phyloP scores from a whole-genome alignment of 2,888 invertebrate genomes.

The Antheraea yamamai region DNA sequence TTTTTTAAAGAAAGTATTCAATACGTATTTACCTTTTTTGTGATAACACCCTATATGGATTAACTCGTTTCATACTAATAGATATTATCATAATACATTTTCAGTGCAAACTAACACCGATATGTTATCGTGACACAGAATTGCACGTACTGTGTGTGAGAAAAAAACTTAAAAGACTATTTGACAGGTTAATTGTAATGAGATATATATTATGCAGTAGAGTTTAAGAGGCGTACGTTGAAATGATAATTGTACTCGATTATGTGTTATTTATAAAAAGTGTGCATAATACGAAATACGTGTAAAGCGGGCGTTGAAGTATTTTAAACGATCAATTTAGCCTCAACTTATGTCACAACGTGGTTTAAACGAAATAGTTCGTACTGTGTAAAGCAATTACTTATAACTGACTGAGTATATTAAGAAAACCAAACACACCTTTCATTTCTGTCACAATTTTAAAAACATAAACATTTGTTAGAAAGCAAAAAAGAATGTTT shows the following conservation, averaged over 20 bases:
- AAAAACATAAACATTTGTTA: no score
- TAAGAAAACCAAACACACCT: neutral
- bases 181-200: conserved; percentile 5
- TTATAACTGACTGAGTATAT: neutral
- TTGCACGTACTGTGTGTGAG: conserved; percentile 15
- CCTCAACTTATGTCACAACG: neutral
- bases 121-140: neutral
- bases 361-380: neutral
- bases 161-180: neutral
- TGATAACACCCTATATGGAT: neutral
- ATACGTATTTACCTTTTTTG: no score
- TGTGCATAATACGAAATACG: neutral
- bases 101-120: neutral
- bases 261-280: conserved; percentile 5
- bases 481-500: no score
- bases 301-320: neutral
- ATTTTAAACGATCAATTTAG: neutral
- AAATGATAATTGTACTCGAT: neutral
- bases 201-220: conserved; percentile 1
- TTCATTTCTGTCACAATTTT: neutral
- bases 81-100: neutral
- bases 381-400: neutral
- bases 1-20: no score
- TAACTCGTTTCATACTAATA: neutral
- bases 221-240: neutral